Percentiles rank a stretch among this genome's conserved stretches.
These are phyloP conservation scores for Aspidiotus destructor DNA, from an alignment of 2,888 invertebrate species.

Conservation along the genomic window DNA sequence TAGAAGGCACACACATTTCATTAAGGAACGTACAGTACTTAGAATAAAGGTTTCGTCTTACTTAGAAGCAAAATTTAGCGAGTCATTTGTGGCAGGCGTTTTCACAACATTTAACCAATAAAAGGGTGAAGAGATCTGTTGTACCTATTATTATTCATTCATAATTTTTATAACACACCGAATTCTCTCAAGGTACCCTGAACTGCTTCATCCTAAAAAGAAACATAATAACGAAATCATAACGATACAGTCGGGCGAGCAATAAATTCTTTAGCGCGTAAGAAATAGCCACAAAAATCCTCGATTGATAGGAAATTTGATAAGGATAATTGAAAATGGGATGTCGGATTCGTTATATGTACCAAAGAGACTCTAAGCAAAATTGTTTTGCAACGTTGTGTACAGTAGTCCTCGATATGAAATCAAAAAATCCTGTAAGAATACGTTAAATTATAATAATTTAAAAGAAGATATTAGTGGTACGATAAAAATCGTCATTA, in stretches of 20 bases:
- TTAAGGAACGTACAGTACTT: too few relatives aligned
- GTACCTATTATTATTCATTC: neutral
- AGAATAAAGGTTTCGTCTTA: too few relatives aligned
- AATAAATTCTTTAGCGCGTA: neutral
- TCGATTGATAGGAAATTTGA: neutral
- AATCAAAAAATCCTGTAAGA: too few relatives aligned
- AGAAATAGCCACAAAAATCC: neutral
- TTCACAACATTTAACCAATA: neutral
- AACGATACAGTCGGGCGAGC: neutral
- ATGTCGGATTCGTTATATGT: neutral
- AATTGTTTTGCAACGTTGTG: neutral
- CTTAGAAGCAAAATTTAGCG: too few relatives aligned
- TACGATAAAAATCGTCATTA: too few relatives aligned
- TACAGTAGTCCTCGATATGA: too few relatives aligned
- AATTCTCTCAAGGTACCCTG: constrained; percentile 88
- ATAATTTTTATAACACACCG: constrained; percentile 64
- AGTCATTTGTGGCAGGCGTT: too few relatives aligned
- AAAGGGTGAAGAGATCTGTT: too few relatives aligned
- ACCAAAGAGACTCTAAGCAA: neutral
- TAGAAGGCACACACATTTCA: neutral
- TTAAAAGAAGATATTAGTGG: too few relatives aligned
- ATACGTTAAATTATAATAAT: too few relatives aligned
- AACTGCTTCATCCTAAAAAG: constrained; percentile 76
- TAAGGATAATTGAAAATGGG: neutral
- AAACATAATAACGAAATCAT: constrained; percentile 30